Evolutionary conservation across 2,888 invertebrate species (phyloP).

Genomic region (Parelbella ahira): DNA sequence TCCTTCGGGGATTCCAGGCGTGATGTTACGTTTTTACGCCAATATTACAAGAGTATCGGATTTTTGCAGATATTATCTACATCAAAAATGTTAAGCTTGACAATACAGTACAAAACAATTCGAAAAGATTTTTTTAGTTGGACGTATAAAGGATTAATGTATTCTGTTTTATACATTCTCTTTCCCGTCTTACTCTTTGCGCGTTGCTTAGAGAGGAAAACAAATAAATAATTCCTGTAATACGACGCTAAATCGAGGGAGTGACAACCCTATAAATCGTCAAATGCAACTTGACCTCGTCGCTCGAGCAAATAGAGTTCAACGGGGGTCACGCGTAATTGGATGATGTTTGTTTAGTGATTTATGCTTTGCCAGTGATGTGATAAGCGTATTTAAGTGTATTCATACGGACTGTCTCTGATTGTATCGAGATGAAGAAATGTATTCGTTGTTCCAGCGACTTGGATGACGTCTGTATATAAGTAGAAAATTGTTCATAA

Average conservation of each 20-base stretch:
- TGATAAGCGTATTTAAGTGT: conserved; percentile 17
- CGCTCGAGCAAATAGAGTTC: conserved; percentile 21
- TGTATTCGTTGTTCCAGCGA: conserved; percentile 2
- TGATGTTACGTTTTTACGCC: too few species aligned
- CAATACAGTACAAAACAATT: too few species aligned
- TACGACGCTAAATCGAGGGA: conserved; percentile 44
- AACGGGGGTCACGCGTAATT: conserved; percentile 28
- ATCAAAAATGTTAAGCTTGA: too few species aligned
- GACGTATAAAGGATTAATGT: too few species aligned
- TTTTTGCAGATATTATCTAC: too few species aligned
- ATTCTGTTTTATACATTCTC: too few species aligned
- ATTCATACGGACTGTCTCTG: conserved; percentile 6
- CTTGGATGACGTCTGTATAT: too few species aligned
- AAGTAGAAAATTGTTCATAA: too few species aligned
- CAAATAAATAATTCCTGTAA: conserved; percentile 53
- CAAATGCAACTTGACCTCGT: conserved; percentile 42
- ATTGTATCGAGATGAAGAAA: conserved; percentile 18
- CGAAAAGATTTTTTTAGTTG: too few species aligned
- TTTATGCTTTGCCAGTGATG: conserved; percentile 20
- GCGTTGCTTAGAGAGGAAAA: conserved; percentile 36
- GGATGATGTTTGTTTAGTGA: conserved; percentile 24
- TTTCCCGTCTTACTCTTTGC: conserved; percentile 21
- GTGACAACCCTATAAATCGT: conserved; percentile 37
- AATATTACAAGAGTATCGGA: too few species aligned
- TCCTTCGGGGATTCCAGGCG: too few species aligned